phyloP scores from a whole-genome alignment of 2,113 vertebrate species.

The Platanista minor region DNA sequence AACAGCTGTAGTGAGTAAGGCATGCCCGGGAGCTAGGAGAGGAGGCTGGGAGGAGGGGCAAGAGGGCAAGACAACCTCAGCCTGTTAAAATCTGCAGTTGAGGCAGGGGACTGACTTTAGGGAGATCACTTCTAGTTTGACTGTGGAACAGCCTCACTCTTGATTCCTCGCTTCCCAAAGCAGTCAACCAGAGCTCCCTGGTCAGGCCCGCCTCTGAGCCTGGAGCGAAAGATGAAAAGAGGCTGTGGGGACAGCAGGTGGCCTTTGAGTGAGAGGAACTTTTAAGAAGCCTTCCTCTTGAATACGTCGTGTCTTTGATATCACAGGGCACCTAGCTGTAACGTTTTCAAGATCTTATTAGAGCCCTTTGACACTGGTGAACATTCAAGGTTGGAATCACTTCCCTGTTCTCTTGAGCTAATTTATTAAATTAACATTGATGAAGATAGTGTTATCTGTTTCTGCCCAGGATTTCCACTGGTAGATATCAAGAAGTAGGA shows the following conservation, averaged over 20 bases:
- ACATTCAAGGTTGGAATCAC: background rate
- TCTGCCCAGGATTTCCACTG: background rate
- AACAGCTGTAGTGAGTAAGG: background rate
- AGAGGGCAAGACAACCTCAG: background rate
- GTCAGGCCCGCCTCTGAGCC: background rate
- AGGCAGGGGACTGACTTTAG: background rate
- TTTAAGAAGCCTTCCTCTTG: background rate
- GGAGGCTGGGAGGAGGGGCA: background rate
- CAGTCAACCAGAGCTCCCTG: background rate
- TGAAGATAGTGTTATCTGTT: background rate
- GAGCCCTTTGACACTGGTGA: background rate
- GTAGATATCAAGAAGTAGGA: background rate
- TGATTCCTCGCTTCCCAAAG: background rate
- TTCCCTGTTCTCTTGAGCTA: background rate
- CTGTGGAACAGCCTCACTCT: background rate
- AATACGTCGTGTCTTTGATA: background rate
- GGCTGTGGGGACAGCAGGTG: fast-evolving
- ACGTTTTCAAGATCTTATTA: background rate
- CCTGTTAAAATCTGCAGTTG: background rate
- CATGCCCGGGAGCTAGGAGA: background rate
- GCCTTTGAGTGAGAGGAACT: background rate
- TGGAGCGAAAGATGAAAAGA: background rate
- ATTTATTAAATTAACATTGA: background rate
- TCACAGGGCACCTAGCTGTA: background rate
- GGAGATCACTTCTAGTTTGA: background rate